A percentile compares a stretch with the other conserved stretches of the same genome.
phyloP scores from a whole-genome alignment of 1,140 invertebrate species.

The Saccostrea glomerata region DNA sequence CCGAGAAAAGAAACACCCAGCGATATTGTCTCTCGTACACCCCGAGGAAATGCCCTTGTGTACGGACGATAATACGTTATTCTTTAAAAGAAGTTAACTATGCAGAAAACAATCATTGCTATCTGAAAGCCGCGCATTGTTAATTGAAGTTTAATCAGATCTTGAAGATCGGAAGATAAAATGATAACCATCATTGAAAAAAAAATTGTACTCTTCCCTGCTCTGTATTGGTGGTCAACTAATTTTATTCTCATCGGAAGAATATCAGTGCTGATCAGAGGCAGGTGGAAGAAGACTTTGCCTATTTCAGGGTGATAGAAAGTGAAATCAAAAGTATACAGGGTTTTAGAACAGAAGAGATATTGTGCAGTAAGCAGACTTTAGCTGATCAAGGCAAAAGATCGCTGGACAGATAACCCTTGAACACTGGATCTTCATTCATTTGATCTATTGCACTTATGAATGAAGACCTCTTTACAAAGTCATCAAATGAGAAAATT shows the following conservation, averaged over 20 bases:
- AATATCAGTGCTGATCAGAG: neutral
- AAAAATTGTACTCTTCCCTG: neutral
- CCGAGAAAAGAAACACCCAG: slow-evolving; percentile 7
- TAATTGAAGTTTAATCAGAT: slow-evolving; percentile 21
- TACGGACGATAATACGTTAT: neutral
- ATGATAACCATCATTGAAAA: slow-evolving; percentile 3
- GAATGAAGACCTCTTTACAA: slow-evolving; percentile 8
- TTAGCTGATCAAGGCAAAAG: neutral
- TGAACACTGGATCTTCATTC: neutral
- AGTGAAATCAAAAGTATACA: slow-evolving; percentile 11
- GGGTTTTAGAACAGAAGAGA: neutral
- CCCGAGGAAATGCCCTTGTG: slow-evolving; percentile 7
- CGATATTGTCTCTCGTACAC: neutral
- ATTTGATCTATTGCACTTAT: neutral
- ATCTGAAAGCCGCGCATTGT: slow-evolving; percentile 11
- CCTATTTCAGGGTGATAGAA: neutral
- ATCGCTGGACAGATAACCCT: neutral
- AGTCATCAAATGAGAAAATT: neutral
- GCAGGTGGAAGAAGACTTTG: slow-evolving; percentile 1
- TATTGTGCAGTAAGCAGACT: neutral
- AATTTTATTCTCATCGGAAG: neutral
- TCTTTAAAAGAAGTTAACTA: slow-evolving; percentile 29
- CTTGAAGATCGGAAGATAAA: neutral
- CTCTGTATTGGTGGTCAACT: neutral
- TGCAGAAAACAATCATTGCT: slow-evolving; percentile 23